Conservation (phyloP, 2,113 vertebrate species). For the Uropsilus gracilis region DNA sequence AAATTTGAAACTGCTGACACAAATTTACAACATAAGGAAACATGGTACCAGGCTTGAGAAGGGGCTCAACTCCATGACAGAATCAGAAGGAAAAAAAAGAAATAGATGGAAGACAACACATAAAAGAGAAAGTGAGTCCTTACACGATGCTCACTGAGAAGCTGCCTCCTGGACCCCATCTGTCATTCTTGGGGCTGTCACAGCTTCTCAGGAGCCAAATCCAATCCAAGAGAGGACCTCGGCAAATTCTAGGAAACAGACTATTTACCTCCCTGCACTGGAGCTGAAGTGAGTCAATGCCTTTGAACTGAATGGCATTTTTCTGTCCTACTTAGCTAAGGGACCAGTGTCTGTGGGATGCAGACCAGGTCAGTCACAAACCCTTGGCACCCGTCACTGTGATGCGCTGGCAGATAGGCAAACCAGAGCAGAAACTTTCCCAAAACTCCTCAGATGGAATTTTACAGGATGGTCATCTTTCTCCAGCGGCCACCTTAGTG, state of each 20-base stretch:
- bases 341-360: not conserved
- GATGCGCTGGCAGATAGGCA: not conserved
- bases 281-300: not conserved
- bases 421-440: not conserved
- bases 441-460: not conserved
- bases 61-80: not conserved
- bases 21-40: slow-evolving; percentile 1
- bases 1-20: slow-evolving; percentile 43
- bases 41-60: not conserved
- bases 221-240: not conserved
- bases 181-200: not conserved
- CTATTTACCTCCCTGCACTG: not conserved
- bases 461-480: not conserved
- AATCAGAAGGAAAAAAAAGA: not conserved
- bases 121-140: not conserved
- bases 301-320: not conserved
- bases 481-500: not conserved
- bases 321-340: not conserved
- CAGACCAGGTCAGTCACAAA: not conserved
- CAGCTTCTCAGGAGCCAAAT: not conserved
- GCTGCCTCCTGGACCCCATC: not conserved
- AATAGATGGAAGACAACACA: not conserved
- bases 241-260: not conserved
- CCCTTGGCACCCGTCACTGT: no score
- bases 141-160: not conserved